Evolutionary conservation across 2,888 invertebrate species (phyloP).

Genomic region (Protodeltote pygarga): DNA sequence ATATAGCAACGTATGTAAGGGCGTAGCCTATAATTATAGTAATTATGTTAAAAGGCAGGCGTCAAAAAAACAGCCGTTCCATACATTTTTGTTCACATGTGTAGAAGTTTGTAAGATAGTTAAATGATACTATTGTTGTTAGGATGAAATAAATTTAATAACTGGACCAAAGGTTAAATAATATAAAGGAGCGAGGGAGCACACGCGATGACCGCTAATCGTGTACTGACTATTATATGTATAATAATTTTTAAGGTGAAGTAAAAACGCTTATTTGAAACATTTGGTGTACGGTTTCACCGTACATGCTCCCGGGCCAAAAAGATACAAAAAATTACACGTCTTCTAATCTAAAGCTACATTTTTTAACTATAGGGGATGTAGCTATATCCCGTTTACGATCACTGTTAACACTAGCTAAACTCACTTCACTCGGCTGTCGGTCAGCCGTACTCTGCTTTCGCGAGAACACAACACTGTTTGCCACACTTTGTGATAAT

Average conservation of each 20-base stretch:
- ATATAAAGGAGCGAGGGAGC: slow-evolving; percentile 1
- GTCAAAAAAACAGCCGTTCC: too few species aligned
- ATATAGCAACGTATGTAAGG: too few species aligned
- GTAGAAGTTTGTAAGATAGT: background rate
- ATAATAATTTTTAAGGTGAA: too few species aligned
- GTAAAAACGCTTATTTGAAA: too few species aligned
- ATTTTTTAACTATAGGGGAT: slow-evolving; percentile 2
- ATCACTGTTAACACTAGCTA: background rate
- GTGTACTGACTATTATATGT: background rate
- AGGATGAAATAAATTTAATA: too few species aligned
- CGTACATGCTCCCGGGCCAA: too few species aligned
- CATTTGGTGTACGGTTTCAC: too few species aligned
- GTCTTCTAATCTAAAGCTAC: slow-evolving; percentile 3
- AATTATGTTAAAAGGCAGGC: too few species aligned
- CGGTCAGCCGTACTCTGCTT: slow-evolving; percentile 13
- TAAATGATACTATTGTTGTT: background rate
- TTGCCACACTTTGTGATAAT: background rate
- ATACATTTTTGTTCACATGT: too few species aligned
- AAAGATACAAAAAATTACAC: background rate
- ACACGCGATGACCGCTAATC: slow-evolving; percentile 4
- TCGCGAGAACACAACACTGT: slow-evolving; percentile 16
- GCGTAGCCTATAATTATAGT: too few species aligned
- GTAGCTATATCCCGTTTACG: slow-evolving; percentile 1
- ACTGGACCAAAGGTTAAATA: background rate
- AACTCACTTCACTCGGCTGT: slow-evolving; percentile 4